Base-by-base conservation (phyloP, 2,797 vertebrate genomes). In the Onychomys torridus region DNA sequence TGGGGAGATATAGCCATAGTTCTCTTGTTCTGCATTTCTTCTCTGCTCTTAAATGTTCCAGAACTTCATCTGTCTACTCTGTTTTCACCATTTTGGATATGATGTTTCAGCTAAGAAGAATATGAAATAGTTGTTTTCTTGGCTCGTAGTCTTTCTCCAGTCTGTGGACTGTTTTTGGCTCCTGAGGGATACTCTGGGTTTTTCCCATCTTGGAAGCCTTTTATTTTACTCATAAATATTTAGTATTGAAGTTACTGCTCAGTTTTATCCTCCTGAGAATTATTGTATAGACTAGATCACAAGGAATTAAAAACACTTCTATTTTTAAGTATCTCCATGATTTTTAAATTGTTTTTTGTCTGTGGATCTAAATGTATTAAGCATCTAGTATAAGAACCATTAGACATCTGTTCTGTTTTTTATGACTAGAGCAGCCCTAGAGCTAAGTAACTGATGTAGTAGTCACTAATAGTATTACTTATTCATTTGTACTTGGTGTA, bases 141-240 rank as follows among this genome's bases (percentile, higher is more conserved):
- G 97, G 93, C 93, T 93, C 25, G 6, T 75, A 57, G 73, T 96
- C 76, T 89, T 95, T n/a, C 89, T 46, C 46, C 2, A 49, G 43
- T 95, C 94, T 76, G 69, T 57, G 75, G 40, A 93, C 69, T 91
- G 17, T 95, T 86, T 97, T 97, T 90, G 71, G 27, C 92, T 98
- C 93, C 40, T 96, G 82, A 84, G 93, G 75, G 77, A 91, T 94
- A 65, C 94, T 94, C n/a, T 12, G 7, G 77, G 43, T 93, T 96
- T 95, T 95, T 90, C 29, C 89, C 77, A 19, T 94, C 59, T 96
- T 96, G 77, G 91, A 97, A 98, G 52, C 84, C 63, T 95, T 97
- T 97, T 52, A 57, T 55, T 92, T 96, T 91, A 94, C 96, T 96
- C 91, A 96, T 93, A 97, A 97, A 96, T 96, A 96, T 94, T 95